Base-by-base conservation (phyloP, 2,888 invertebrate species). In the Linnaemya vulpina region DNA sequence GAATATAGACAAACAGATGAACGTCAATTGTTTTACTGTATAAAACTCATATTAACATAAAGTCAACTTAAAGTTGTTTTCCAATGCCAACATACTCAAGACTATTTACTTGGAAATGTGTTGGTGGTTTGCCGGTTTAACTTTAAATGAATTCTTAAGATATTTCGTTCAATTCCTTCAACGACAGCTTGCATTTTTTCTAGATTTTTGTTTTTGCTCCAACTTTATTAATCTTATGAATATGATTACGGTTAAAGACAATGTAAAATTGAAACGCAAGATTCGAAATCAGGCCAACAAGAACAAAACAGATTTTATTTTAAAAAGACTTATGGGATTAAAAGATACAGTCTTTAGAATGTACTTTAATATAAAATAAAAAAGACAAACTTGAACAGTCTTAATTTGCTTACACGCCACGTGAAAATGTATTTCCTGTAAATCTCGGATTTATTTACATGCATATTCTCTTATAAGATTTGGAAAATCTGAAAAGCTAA, bases 111-210 rank as follows among this genome's bases (percentile, higher is more conserved):
- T 38, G 8, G 15, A 15, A 15, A 13, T 46, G 38, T 38, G 9
- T 46, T 1, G 2, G 13, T 46, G 46, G 13, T 13, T 63, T 30
- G 30, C 30, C 30, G 1, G 20, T n/a, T n/a, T 58, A 4, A 9
- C 5, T 67, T 55, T 46, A 30, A 17, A 22, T 22, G 65, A 71
- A 80, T 60, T 53, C 43, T 53, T 68, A 7, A 43, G 75, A 81
- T 63, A 55, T 46, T 63, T 55, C 35, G 25, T 25, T 70, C 46
- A 70, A 70, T 75, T 63, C 70, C 11, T 65, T 55, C n/a, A 63
- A 20, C 30, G 63, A 22, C 7, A 35, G 55, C 46, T 51, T 55
- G 71, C 10, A 15, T 35, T 55, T 43, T 46, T 58, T 46, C 46
- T n/a, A 55, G 30, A 20, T 15, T 55, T 76, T 43, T n/a, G 30